These are phyloP conservation scores for Agriopis aurantiaria DNA, from an alignment of 2,888 invertebrate genomes.

Conservation along the genomic window DNA sequence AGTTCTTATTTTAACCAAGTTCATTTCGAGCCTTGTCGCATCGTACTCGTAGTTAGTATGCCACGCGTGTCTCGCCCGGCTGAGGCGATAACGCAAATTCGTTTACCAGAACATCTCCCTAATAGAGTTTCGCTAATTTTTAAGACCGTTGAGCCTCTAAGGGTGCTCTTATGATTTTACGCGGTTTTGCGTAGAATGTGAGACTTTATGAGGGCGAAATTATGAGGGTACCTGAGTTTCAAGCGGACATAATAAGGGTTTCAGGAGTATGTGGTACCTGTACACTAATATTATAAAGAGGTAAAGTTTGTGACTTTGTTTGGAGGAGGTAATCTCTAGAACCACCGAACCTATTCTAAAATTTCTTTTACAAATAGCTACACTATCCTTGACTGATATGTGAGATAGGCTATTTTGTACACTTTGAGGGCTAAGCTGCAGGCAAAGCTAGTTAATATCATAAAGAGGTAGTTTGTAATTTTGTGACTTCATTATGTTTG, in stretches of 20 bases:
- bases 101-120: conserved; percentile 84
- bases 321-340: too few relatives aligned
- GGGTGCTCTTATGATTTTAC: conserved; percentile 30
- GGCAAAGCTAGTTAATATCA: too few relatives aligned
- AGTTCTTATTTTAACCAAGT: not conserved
- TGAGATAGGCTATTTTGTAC: too few relatives aligned
- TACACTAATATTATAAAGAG: not conserved
- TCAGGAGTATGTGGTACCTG: not conserved
- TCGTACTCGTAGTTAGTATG: conserved; percentile 74
- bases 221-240: conserved; percentile 27
- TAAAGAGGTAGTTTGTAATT: too few relatives aligned
- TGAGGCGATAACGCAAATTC: conserved; percentile 86
- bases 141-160: conserved; percentile 78
- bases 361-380: too few relatives aligned
- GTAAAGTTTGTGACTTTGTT: too few relatives aligned
- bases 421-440: too few relatives aligned
- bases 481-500: too few relatives aligned
- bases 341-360: too few relatives aligned
- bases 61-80: conserved; percentile 72
- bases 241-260: conserved; percentile 21
- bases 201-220: conserved; percentile 25
- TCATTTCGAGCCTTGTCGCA: not conserved
- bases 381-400: too few relatives aligned
- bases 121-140: conserved; percentile 87
- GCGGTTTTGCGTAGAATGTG: conserved; percentile 26